Percentiles rank a stretch among this genome's conserved stretches.
These are phyloP conservation scores for Orthochromis indermauri DNA, from an alignment of 2,113 vertebrate genomes.

Conservation along the genomic window DNA sequence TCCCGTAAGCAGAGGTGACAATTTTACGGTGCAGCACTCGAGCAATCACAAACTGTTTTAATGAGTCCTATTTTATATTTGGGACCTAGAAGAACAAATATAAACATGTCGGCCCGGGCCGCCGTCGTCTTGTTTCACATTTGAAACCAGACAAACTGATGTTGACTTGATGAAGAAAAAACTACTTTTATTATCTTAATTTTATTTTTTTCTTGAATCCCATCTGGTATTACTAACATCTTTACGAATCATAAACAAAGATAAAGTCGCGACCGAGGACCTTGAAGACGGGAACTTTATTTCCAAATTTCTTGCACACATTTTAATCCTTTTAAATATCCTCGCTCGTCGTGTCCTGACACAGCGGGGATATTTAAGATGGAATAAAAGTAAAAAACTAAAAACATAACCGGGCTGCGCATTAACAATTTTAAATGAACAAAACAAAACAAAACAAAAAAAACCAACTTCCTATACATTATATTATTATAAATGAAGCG, in stretches of 20 bases:
- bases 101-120: neutral
- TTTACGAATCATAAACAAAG: neutral
- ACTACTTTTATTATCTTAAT: neutral
- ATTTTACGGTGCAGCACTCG: slow-evolving; percentile 83
- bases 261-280: neutral
- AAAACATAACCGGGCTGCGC: neutral
- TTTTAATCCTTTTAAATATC: neutral
- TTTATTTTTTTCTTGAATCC: neutral
- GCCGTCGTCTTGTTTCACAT: neutral
- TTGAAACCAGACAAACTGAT: neutral
- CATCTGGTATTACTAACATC: neutral
- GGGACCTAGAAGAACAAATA: neutral
- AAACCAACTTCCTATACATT: slow-evolving; percentile 50
- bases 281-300: neutral
- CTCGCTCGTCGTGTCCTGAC: neutral
- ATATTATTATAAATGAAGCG: slow-evolving; percentile 67
- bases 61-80: slow-evolving; percentile 59
- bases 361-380: neutral
- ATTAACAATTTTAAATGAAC: slow-evolving; percentile 11
- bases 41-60: slow-evolving; percentile 75
- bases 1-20: slow-evolving; percentile 81
- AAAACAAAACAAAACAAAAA: neutral
- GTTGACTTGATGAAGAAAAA: neutral
- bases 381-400: neutral
- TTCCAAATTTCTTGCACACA: neutral